These are phyloP conservation scores for Melanerpes aurifrons DNA, from an alignment of 2,113 vertebrate species.

Conservation along the genomic window DNA sequence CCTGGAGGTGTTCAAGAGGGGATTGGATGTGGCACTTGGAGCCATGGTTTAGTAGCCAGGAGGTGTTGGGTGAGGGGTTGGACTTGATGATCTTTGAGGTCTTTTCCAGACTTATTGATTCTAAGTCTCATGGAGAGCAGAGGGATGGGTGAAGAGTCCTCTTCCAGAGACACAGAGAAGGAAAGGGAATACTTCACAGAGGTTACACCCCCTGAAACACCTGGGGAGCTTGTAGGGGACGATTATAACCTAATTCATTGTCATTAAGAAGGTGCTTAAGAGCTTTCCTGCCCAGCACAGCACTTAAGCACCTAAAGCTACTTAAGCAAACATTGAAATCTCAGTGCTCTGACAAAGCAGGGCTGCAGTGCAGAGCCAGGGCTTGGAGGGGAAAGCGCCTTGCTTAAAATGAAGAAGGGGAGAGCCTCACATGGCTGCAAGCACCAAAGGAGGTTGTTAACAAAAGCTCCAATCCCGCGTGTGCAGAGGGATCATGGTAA, in stretches of 20 bases:
- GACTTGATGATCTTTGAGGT: too few relatives aligned
- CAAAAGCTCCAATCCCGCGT: conserved; percentile 6
- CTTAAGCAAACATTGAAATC: neutral
- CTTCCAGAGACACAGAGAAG: neutral
- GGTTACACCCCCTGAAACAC: too few relatives aligned
- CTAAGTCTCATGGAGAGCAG: neutral
- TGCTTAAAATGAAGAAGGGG: neutral
- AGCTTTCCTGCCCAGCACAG: neutral
- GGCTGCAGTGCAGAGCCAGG: neutral
- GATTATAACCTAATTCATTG: neutral
- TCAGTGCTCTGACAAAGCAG: neutral
- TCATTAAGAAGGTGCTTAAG: neutral
- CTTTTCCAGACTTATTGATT: too few relatives aligned
- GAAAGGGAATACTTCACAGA: too few relatives aligned
- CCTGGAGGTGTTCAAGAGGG: too few relatives aligned
- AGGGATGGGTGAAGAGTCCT: neutral
- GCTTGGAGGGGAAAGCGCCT: neutral
- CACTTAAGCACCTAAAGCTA: neutral
- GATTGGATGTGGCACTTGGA: too few relatives aligned
- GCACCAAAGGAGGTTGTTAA: neutral
- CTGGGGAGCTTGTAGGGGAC: accelerated
- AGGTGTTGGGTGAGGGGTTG: too few relatives aligned
- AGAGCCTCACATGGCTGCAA: neutral
- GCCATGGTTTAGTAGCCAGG: too few relatives aligned
- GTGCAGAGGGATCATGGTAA: neutral